These are phyloP conservation scores for Nephrotoma flavescens DNA, from an alignment of 2,888 invertebrate genomes.

Conservation along the genomic window DNA sequence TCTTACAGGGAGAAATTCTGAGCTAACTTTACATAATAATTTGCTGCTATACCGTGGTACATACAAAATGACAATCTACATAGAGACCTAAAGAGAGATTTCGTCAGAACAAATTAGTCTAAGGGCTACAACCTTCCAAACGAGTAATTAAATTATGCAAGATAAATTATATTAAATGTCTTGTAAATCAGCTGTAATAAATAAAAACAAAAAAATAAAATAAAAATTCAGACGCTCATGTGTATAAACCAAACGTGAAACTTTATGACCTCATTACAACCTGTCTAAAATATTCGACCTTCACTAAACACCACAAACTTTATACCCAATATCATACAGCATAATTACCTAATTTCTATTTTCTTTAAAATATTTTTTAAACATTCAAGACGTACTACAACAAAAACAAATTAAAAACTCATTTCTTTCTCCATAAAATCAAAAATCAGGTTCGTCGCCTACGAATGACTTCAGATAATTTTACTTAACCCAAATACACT, in stretches of 20 bases:
- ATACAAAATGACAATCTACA: too few species aligned
- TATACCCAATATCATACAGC: background rate
- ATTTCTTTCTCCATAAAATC: background rate
- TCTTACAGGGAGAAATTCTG: too few species aligned
- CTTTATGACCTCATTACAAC: background rate
- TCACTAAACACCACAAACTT: background rate
- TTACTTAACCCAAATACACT: background rate
- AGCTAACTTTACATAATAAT: too few species aligned
- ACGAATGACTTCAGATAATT: background rate
- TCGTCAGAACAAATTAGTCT: too few species aligned
- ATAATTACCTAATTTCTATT: background rate
- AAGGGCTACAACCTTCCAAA: too few species aligned
- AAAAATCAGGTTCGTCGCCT: slow-evolving; percentile 2
- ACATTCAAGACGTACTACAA: background rate
- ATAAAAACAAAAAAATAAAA: too few species aligned
- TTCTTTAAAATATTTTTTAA: too few species aligned
- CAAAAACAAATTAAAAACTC: background rate
- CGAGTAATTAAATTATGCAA: too few species aligned
- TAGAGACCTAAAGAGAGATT: too few species aligned
- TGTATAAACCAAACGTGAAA: background rate
- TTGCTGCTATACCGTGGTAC: too few species aligned
- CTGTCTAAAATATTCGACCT: background rate
- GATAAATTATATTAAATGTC: too few species aligned
- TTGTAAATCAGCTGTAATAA: too few species aligned
- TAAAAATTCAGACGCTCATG: background rate